Evolutionary conservation across 2,797 vertebrate species (phyloP), one percentile per base, ranked within the genome.

Genomic region (Tamandua tetradactyla): DNA sequence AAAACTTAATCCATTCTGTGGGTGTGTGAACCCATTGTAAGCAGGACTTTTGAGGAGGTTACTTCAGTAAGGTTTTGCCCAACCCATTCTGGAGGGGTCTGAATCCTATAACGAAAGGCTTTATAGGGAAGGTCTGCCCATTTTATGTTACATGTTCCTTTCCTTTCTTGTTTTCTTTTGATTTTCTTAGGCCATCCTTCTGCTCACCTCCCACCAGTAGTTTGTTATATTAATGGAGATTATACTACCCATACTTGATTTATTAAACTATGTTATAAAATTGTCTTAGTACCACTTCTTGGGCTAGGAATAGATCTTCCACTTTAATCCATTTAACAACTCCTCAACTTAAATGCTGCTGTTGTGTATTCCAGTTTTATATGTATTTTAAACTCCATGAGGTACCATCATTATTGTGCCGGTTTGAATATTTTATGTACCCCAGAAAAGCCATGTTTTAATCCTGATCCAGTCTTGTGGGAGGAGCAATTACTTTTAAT

Each of bases 341-440:
- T 17, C 32, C 20, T 30, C 68, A 66, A 62, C 52, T 87, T 86
- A 68, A 87, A 42, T 80, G n/a, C 55, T 84, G 5, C 32, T 37
- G 30, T 40, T 86, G 22, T 84, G 9, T 89, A n/a, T 74, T 74
- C 92, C 92, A 64, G 84, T 83, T 84, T 80, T 57, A 23, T 79
- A 57, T 49, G 13, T 66, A 52, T 78, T 78, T 76, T 62, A 69
- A 55, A 62, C 35, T 42, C 22, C 15, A 42, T n/a, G n/a, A n/a
- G n/a, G 11, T 37, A 59, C 76, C 32, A 57, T 71, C 49, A n/a
- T 69, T 82, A 75, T 30, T 25, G 20, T 22, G 74, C n/a, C n/a
- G n/a, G n/a, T n/a, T n/a, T n/a, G n/a, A n/a, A n/a, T n/a, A n/a
- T n/a, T n/a, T n/a, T n/a, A n/a, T n/a, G n/a, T n/a, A n/a, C n/a